Evolutionary conservation across 2,113 vertebrate species (phyloP), one percentile per base, ranked within the genome.

Genomic region (Notechis scutatus): DNA sequence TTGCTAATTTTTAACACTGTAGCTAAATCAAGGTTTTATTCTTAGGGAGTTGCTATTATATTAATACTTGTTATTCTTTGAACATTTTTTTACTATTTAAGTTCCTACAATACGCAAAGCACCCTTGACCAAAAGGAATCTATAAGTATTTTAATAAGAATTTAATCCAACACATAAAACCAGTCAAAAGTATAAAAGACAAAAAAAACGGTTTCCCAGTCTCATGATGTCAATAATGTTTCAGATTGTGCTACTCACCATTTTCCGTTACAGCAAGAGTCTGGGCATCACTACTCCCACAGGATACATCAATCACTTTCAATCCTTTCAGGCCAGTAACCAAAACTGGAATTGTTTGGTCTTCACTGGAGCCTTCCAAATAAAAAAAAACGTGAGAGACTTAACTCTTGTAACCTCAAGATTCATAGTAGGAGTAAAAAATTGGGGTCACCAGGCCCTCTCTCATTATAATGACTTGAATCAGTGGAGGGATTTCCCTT

Each of bases 181-280:
- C 21, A 90, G 39, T 61, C 23, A 5, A 15, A 56, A 81, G 11
- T 5, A 47, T n/a, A 39, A 88, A 55, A 88, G 7, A 7, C 24
- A 50, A 45, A 87, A 39, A n/a, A 55, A 12, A 24, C 8, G 24
- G 42, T 11, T 50, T 45, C 64, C 15, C 26, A 81, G 91, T 4
- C 91, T 89, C 3, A 23, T 64, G 86, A 92, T 2, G 3, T 87
- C 54, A 92, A 0, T 91, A 89, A 26, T 91, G 88, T 23, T 18
- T 7, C 42, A 91, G 8, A 10, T 55, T 94, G 92, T 90, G 61
- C 23, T 91, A 96, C 97, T 52, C 95, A 99, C 99, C 99, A 29
- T 99, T 99, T 95, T 99, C 99, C 29, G 99, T 99, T 94, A 99
- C 98, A 1, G 99, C 98, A 34, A 99, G 98, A 5, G 99, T 99